Conservation (phyloP, 2,797 vertebrate genomes). For the Serranus cabrilla region DNA sequence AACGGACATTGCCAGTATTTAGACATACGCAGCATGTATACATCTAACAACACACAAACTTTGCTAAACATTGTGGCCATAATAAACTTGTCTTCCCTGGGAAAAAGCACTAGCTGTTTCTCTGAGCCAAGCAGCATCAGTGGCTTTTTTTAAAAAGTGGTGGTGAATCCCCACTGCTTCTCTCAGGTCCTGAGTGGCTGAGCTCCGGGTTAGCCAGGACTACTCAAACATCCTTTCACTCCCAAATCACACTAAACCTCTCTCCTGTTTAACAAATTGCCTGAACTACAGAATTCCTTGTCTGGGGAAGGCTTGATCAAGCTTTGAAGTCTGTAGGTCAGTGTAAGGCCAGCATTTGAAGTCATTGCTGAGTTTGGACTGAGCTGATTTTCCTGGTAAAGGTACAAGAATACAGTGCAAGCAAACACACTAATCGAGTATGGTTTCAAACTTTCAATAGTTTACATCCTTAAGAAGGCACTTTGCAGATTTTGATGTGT, state of each 20-base stretch:
- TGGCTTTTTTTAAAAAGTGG: constrained; percentile 10
- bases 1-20: neutral
- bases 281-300: constrained; percentile 79
- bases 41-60: constrained; percentile 60
- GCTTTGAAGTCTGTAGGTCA: constrained; percentile 88
- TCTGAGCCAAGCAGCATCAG: constrained; percentile 38
- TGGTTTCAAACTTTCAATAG: constrained; percentile 3
- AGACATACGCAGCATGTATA: constrained; percentile 24
- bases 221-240: constrained; percentile 78
- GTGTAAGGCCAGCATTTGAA: constrained; percentile 81
- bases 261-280: constrained; percentile 85
- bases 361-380: constrained; percentile 69
- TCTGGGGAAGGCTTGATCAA: constrained; percentile 80
- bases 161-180: constrained; percentile 43
- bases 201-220: constrained; percentile 72
- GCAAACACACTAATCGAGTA: constrained; percentile 23
- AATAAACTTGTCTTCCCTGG: constrained; percentile 61
- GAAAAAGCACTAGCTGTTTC: constrained; percentile 41
- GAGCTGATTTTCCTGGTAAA: constrained; percentile 60
- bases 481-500: too few species aligned
- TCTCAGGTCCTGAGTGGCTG: constrained; percentile 64
- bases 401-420: constrained; percentile 36
- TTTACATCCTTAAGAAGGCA: neutral
- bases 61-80: constrained; percentile 49
- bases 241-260: constrained; percentile 80